Evolutionary conservation across 64 coral and sea anemone species (phyloP).

Genomic region (Stichodactyla mertensii): DNA sequence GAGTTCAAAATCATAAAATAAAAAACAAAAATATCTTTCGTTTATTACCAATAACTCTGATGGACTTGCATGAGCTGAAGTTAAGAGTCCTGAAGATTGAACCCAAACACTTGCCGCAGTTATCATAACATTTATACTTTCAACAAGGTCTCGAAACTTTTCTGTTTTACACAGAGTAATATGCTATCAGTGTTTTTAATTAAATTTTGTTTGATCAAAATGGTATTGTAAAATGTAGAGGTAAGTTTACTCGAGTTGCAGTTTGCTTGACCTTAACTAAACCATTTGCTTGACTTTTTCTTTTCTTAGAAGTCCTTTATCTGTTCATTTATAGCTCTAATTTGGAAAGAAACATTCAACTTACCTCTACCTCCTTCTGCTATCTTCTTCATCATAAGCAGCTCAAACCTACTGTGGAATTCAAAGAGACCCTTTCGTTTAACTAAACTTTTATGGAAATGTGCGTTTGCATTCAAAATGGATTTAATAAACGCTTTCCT

Average conservation of each 20-base stretch:
- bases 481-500: not conserved
- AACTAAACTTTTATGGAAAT: not conserved
- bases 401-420: not conserved
- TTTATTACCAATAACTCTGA: not conserved
- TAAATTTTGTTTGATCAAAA: not conserved
- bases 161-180: not conserved
- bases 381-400: not conserved
- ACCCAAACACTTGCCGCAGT: not conserved
- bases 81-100: not conserved
- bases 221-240: not conserved
- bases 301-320: not conserved
- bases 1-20: too few relatives aligned
- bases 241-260: not conserved
- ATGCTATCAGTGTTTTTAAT: not conserved
- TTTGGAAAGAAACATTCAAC: not conserved
- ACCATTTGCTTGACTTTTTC: not conserved
- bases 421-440: not conserved
- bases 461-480: not conserved
- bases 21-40: not conserved
- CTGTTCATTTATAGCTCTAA: not conserved
- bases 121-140: not conserved
- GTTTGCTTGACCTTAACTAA: slow-evolving; percentile 7
- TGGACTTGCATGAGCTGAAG: not conserved
- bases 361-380: not conserved
- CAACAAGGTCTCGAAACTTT: not conserved